Percentiles rank a stretch among this genome's conserved stretches.
Evolutionary conservation across 2,113 vertebrate species (phyloP).

Genomic region (Phoxinus phoxinus): DNA sequence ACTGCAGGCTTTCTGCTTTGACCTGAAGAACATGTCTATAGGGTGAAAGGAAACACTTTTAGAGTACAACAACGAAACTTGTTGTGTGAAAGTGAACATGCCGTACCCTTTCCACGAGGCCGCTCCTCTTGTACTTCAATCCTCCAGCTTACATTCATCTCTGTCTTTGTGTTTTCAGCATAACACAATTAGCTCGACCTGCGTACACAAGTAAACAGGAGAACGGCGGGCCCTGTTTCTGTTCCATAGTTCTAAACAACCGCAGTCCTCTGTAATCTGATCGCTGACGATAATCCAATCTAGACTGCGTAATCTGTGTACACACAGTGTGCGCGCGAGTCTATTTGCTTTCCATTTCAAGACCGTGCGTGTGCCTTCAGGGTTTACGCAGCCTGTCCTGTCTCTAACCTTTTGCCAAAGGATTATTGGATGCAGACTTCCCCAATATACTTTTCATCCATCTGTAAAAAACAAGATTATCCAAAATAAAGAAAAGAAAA

Average conservation of each 20-base stretch:
- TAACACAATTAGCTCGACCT: background rate
- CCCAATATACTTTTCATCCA: background rate
- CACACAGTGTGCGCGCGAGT: background rate
- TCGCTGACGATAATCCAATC: conserved; percentile 43
- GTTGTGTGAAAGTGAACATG: background rate
- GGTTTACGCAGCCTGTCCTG: background rate
- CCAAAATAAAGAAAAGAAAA: background rate
- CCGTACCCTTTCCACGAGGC: background rate
- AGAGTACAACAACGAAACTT: background rate
- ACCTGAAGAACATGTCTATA: background rate
- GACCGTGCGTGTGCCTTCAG: background rate
- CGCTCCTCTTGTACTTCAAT: background rate
- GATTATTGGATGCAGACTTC: background rate
- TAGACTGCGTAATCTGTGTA: conserved; percentile 24
- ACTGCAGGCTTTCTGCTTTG: background rate
- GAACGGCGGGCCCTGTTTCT: background rate
- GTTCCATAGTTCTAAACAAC: background rate
- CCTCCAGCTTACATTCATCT: background rate
- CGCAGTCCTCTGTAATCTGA: conserved; percentile 32
- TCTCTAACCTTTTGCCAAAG: background rate
- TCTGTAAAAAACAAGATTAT: background rate
- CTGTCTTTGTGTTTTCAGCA: background rate
- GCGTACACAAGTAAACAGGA: background rate
- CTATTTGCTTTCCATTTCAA: conserved; percentile 14
- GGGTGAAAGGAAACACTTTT: conserved; percentile 2